phyloP scores from a whole-genome alignment of 2,888 invertebrate species.

The Coelinius sp. region DNA sequence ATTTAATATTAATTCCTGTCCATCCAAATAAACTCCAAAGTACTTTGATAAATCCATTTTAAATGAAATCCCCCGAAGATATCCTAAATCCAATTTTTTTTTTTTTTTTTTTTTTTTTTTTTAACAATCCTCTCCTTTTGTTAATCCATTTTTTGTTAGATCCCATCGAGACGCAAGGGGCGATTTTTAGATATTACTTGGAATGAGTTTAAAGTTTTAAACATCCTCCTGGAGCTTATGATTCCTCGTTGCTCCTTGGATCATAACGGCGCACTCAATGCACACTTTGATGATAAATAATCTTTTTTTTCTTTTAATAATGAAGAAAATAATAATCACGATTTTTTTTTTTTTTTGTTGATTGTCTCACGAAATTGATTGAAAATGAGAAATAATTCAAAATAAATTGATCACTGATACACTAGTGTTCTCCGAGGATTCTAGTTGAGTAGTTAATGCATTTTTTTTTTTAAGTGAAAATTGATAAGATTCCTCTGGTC shows the following conservation, averaged over 20 bases:
- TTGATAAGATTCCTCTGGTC: constrained; percentile 36
- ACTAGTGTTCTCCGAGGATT: neutral
- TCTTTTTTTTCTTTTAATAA: neutral
- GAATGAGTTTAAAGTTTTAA: constrained; percentile 40
- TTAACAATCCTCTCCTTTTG: constrained; percentile 36
- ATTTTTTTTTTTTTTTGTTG: neutral
- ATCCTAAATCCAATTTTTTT: constrained; percentile 47
- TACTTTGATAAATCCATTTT: neutral
- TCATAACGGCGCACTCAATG: constrained; percentile 42
- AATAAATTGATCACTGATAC: constrained; percentile 2
- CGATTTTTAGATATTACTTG: constrained; percentile 35
- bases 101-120: too few relatives aligned
- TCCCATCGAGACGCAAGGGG: constrained; percentile 48
- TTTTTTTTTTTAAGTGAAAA: neutral
- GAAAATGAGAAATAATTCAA: neutral
- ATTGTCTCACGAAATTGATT: neutral
- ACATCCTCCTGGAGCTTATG: constrained; percentile 46
- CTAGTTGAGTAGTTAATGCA: neutral
- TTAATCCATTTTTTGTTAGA: constrained; percentile 40
- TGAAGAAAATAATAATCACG: neutral
- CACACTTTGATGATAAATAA: constrained; percentile 32
- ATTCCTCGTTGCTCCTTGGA: constrained; percentile 44
- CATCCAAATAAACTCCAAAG: constrained; percentile 8
- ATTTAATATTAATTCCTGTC: neutral
- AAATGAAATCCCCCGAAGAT: constrained; percentile 49